Evolutionary conservation across 2,797 vertebrate genomes (phyloP), one percentile per base, ranked within the genome.

Genomic region (Siniperca undulata): DNA sequence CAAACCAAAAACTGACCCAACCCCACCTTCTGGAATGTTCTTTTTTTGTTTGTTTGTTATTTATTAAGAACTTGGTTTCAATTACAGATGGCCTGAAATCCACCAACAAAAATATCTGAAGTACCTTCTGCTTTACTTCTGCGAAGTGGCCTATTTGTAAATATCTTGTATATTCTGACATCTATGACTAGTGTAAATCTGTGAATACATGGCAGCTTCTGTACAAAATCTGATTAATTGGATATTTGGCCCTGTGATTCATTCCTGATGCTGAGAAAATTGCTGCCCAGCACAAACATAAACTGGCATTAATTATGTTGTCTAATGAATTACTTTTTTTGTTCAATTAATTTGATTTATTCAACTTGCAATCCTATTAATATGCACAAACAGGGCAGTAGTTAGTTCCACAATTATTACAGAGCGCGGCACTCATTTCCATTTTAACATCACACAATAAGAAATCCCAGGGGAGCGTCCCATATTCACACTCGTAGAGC

Each of bases 241-340:
- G 85, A 81, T 89, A 85, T 88, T 85, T 78, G 66, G 82, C 78
- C 74, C 71, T 4, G 4, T 64, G 79, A 83, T 88, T 90, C 55
- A 84, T 58, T 86, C 40, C 65, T 70, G 68, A 87, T 79, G 81
- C 90, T 67, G 90, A 86, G 88, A 89, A 90, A 86, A 88, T 79
- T 80, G 83, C 75, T 70, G 67, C 83, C 84, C 70, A 61, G 78
- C 87, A 90, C 86, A 81, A 87, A 91, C 80, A 60, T 73, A 90
- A 89, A 88, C 85, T 77, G 87, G 77, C 88, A 90, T 90, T 91
- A 93, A 93, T 92, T 93, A 91, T 89, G 90, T 86, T 81, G 88
- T 90, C 88, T 92, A 93, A 93, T 94, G 90, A 93, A 93, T 90
- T 92, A 91, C 85, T 92, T 88, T 93, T 91, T 92, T 89, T 91